Evolutionary conservation across 2,113 vertebrate genomes (phyloP), one percentile per base, ranked within the genome.

Genomic region (Australoheros scitulus): DNA sequence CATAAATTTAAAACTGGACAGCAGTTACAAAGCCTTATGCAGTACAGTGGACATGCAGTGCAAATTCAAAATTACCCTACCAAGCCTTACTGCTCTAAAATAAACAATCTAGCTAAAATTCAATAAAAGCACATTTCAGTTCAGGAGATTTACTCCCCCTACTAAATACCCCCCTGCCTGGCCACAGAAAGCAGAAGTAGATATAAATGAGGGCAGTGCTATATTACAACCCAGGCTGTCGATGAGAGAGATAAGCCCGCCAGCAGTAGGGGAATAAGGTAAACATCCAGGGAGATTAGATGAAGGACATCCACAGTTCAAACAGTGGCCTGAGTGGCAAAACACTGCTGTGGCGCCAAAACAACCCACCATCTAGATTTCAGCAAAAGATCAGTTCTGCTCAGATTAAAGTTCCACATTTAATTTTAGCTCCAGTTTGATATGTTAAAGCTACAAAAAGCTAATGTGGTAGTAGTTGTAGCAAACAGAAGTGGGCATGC

Each of bases 271-370:
- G 70, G 78, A 10, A 84, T 82, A 88, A 86, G 88, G 92, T 93
- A 93, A 94, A 94, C 91, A 94, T 84, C 80, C 89, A 90, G 68
- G 60, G 80, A 88, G 86, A 92, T 93, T 90, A 93, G 89, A 82
- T 72, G 89, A 87, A 88, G 79, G 83, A 91, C 86, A 87, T 52
- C 84, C 84, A 85, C 87, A 75, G 83, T 90, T 86, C 88, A 93
- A 90, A 93, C 85, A 87, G 24, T 55, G 76, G 85, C 43, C 59
- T 26, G 17, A 83, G 86, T 61, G 84, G 82, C 32, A 89, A 88
- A 89, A 85, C 64, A 76, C 72, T 81, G 83, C 76, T 13, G 57
- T 3, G 2, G 38, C 4, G 9, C 74, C 82, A 84, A 83, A 87
- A 74, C 63, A 81, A 86, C 15, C 74, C 7, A 15, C 22, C 56